Evolutionary conservation across 2,888 invertebrate genomes (phyloP), one percentile per base, ranked within the genome.

Genomic region (Harpagoxenus sublaevis): DNA sequence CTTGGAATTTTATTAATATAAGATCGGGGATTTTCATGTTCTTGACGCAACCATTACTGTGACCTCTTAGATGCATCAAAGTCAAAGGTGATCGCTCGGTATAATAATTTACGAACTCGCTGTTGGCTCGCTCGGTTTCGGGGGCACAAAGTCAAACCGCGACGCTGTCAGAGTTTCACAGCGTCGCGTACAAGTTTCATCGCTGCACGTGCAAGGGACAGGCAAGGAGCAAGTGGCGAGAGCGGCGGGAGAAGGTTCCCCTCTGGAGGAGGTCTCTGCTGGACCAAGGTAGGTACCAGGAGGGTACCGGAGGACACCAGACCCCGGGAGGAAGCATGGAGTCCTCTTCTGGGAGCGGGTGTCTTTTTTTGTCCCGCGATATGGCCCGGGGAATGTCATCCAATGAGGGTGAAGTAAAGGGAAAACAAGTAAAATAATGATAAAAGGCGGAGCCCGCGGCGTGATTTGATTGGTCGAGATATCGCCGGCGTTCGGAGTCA

Each of bases 381-480:
- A 90, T 91, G 92, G 92, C 91, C 88, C 89, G 87, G 91, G 89
- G 91, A 94, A 94, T 95, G 95, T 94, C 94, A 95, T 95, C 94
- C 95, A 95, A 95, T 95, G 94, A 94, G 94, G 94, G 94, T 94
- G 93, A 94, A 94, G 94, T 93, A 94, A 93, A 94, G 94, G 94
- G 93, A 95, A 95, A 95, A 94, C 94, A 95, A 95, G 94, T 95
- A 95, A 95, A 95, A 95, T 95, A 94, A 95, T 95, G 95, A 95
- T 95, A 95, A 95, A 95, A 95, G 95, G 95, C 95, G 95, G 95
- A 95, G 95, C 94, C 92, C 93, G 92, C 92, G 94, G 93, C 92
- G 95, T 93, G 93, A 94, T 94, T 95, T 93, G 95, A 95, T 95
- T 95, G 95, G 95, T 94, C 95, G 95, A 95, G 94, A 95, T 94